Base-by-base conservation (phyloP, 2,888 invertebrate species). In the Anticlea derivata region DNA sequence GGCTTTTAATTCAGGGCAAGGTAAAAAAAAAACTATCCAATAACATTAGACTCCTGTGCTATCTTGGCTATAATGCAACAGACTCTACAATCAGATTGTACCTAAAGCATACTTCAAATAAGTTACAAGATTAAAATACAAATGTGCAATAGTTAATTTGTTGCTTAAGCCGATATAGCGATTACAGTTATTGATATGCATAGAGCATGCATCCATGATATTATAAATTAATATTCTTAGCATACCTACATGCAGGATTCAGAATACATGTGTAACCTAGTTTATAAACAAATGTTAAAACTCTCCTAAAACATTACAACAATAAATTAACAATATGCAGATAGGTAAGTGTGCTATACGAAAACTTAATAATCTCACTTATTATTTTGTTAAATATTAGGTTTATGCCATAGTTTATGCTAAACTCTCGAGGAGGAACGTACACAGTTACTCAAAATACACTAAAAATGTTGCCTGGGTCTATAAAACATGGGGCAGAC, bases 221-320 rank as follows among this genome's bases (percentile, higher is more conserved):
- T 43, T 66, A 66, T 68, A 58, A 63, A 52, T 59, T 65, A 61
- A 64, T 66, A 64, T 55, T 72, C 71, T 75, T 75, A 48, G 23
- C 29, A 13, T 50, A 26, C 5, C 1, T 73, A 73, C 75, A 77
- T 77, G 17, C 74, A 79, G 66, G 75, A 75, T 75, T 80, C 66
- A 68, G 73, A 73, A 75, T 77, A 78, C 67, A 71, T 38, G 24
- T 70, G 75, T 74, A 80, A 73, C 73, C 73, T 80, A 83, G 70
- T 75, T 70, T 75, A 74, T 71, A 87, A 88, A 86, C 81, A 86
- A 85, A 80, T 82, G 82, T 83, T 83, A 79, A 75, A 89, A 88
- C 88, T 89, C 83, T 89, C 86, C 88, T 87, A 87, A 83, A 83
- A 85, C 84, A 84, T 84, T 84, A 85, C 80, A 87, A 88, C 86